A percentile compares a stretch with the other conserved stretches of the same genome.
phyloP scores from a whole-genome alignment of 1,140 invertebrate species.

The Plodia interpunctella region DNA sequence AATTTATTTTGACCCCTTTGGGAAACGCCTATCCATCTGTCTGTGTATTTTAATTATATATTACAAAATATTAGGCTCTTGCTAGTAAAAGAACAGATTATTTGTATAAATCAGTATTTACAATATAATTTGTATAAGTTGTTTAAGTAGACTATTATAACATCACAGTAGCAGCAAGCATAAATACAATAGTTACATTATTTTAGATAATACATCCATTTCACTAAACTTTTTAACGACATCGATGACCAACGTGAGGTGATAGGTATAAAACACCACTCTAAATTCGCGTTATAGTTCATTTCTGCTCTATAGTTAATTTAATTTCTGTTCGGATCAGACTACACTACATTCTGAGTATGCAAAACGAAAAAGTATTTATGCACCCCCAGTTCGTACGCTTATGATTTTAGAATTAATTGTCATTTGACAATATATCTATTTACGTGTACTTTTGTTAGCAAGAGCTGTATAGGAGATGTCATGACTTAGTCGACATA shows the following conservation, averaged over 20 bases:
- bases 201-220: too few relatives aligned
- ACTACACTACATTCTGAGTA: too few relatives aligned
- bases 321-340: too few relatives aligned
- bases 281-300: too few relatives aligned
- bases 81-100: not conserved
- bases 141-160: too few relatives aligned
- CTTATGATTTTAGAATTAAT: not conserved
- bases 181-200: too few relatives aligned
- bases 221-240: too few relatives aligned
- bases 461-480: not conserved
- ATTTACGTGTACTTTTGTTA: conserved; percentile 5
- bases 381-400: not conserved
- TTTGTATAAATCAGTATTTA: not conserved
- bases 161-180: too few relatives aligned
- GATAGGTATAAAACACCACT: too few relatives aligned
- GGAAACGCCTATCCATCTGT: not conserved
- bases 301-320: too few relatives aligned
- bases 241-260: too few relatives aligned
- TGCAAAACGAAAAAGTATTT: too few relatives aligned
- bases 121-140: not conserved
- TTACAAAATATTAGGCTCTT: conserved; percentile 1
- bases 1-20: not conserved
- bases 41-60: conserved; percentile 10
- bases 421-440: not conserved
- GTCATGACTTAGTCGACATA: conserved; percentile 5